Evolutionary conservation across 2,888 invertebrate genomes (phyloP), one percentile per base, ranked within the genome.

Genomic region (Meandrusa payeni): DNA sequence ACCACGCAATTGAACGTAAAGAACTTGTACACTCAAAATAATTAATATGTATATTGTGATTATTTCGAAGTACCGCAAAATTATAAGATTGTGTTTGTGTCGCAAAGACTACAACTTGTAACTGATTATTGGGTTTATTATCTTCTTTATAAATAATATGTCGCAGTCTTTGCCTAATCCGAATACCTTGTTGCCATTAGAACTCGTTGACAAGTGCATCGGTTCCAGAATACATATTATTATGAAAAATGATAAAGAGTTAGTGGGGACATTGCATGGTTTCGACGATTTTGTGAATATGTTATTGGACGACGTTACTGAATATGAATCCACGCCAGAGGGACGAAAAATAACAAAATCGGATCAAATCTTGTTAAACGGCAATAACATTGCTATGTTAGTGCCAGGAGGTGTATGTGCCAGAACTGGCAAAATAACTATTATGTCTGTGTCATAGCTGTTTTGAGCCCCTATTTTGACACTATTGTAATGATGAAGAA

Each of bases 201-300:
- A 99, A 80, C 87, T 99, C 59, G 98, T 99, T 12, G 99, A 99
- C 76, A 99, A 99, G 89, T 99, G 99, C 78, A 99, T 99, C 69
- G 99, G 99, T 20, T 99, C 99, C 0, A 90, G 97, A 51, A 99
- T 99, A 64, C 99, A 99, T 78, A 99, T 99, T 13, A 98, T 99
- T 50, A 99, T 99, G 99, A 99, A 99, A 83, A 98, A 98, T 76
- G 99, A 99, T 75, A 99, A 98, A 82, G 99, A 99, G 90, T 97
- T 99, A 78, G 98, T 99, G 5, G 99, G 99, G 48, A 99, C 98
- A 0, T 79, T 99, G 34, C 90, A 97, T 52, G 99, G 99, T 3
- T 99, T 99, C 76, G 99, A 99, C 77, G 98, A 98, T 78, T 99
- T 98, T 77, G 98, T 99, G 19, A 99, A 99, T 76, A 99, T 99